Percentiles rank a stretch among this genome's conserved stretches.
These are phyloP conservation scores for Zaprionus africanus DNA, from an alignment of 1,140 invertebrate species.

Conservation along the genomic window DNA sequence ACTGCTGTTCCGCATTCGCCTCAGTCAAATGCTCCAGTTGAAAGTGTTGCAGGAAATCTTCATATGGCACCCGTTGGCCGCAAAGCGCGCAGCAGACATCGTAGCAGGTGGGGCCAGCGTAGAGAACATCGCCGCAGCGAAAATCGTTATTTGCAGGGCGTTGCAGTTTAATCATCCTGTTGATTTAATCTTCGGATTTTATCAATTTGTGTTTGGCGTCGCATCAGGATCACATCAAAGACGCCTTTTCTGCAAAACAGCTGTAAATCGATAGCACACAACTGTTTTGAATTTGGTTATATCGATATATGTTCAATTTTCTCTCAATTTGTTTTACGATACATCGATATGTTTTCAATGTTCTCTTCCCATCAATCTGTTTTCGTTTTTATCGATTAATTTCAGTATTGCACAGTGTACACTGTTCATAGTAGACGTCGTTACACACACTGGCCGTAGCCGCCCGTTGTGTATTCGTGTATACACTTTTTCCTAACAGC, in stretches of 20 bases:
- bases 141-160: slow-evolving; percentile 34
- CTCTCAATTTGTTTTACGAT: background rate
- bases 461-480: slow-evolving; percentile 62
- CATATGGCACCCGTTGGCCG: slow-evolving; percentile 47
- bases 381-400: background rate
- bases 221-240: slow-evolving; percentile 19
- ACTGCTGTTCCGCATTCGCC: slow-evolving; percentile 10
- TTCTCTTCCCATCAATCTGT: background rate
- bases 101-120: slow-evolving; percentile 53
- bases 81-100: slow-evolving; percentile 68
- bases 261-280: slow-evolving; percentile 21
- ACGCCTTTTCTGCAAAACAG: slow-evolving; percentile 13
- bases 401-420: background rate
- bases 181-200: slow-evolving; percentile 1
- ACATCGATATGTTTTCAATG: background rate
- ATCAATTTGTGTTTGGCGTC: slow-evolving; percentile 42
- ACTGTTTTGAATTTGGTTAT: background rate
- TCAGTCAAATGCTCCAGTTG: slow-evolving; percentile 46
- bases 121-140: slow-evolving; percentile 66
- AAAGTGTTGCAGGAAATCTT: slow-evolving; percentile 65
- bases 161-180: slow-evolving; percentile 61
- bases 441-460: slow-evolving; percentile 32
- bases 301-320: background rate
- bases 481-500: slow-evolving; percentile 61
- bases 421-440: background rate